These are phyloP conservation scores for Rutilus rutilus DNA, from an alignment of 2,113 vertebrate species.

Conservation along the genomic window DNA sequence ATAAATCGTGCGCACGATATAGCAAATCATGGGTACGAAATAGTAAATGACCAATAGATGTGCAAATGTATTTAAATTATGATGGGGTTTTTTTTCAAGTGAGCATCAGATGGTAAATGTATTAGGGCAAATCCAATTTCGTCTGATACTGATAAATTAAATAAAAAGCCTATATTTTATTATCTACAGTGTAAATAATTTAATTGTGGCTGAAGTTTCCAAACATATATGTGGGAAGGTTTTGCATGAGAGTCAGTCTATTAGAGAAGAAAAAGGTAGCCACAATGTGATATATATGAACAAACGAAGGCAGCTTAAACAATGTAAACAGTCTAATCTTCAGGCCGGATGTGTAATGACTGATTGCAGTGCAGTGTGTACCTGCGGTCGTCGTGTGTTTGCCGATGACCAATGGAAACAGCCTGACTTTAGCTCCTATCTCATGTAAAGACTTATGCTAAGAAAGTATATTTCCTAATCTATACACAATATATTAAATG, in stretches of 20 bases:
- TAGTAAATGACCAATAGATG: too few relatives aligned
- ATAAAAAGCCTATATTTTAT: not conserved
- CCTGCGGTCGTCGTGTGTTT: not conserved
- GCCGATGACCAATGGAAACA: conserved; percentile 26
- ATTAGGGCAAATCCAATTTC: not conserved
- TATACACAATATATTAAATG: too few relatives aligned
- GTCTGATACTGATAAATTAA: not conserved
- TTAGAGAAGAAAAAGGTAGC: not conserved
- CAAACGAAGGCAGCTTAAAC: not conserved
- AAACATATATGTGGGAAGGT: not conserved
- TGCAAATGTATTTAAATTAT: too few relatives aligned
- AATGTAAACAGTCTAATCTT: conserved; percentile 43
- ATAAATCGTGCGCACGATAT: too few relatives aligned
- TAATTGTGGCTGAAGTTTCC: not conserved
- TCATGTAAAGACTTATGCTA: not conserved
- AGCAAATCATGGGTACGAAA: too few relatives aligned
- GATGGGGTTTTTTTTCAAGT: not conserved
- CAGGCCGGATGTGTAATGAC: conserved; percentile 30
- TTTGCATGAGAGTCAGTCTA: not conserved
- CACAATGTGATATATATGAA: conserved; percentile 17
- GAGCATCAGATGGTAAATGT: not conserved
- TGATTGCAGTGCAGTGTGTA: not conserved
- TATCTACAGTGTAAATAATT: not conserved
- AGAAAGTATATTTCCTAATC: too few relatives aligned
- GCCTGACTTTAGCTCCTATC: not conserved